Evolutionary conservation across 1,140 invertebrate genomes (phyloP), one percentile per base, ranked within the genome.

Genomic region (Marisa cornuarietis): DNA sequence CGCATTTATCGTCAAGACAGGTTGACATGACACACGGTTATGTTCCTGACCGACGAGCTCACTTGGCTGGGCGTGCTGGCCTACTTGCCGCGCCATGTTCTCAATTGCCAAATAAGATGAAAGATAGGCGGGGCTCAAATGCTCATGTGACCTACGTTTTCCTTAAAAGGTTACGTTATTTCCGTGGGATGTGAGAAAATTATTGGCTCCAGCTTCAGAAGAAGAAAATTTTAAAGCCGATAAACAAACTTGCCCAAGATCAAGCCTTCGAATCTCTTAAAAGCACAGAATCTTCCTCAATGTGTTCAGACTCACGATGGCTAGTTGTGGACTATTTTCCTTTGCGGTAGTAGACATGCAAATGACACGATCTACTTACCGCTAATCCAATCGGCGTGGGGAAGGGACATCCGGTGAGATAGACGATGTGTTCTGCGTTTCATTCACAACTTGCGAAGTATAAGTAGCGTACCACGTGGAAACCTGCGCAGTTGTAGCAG

Each of bases 361-460:
- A 11, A 24, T 24, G 13, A n/a, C 4, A 9, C 6, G 22, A 31
- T 31, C 65, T 31, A 68, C 26, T 16, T 68, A 68, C 65, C 22
- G 22, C 65, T 68, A 68, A n/a, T n/a, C 65, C 65, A 68, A 68
- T 68, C 65, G 26, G 65, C 22, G 65, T 24, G 6, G 65, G 26
- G 65, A 68, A 68, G 26, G n/a, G 65, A 24, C 65, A 68, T n/a
- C 65, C 22, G 22, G 65, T 31, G 65, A 14, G 14, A 54, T 20
- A 26, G 22, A 20, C 65, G 65, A 22, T 22, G 65, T 11, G 26
- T 5, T 5, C 22, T 3, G n/a, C 22, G 65, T n/a, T 68, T 68
- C 65, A 68, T 68, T 68, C 65, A 68, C 65, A 68, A 68, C 10
- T 68, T 11, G 65, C 65, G 26, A 11, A 31, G 65, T 68, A 68